A percentile compares a stretch with the other conserved stretches of the same genome.
Conservation (phyloP, 2,797 vertebrate species). For the Acropternis orthonyx region DNA sequence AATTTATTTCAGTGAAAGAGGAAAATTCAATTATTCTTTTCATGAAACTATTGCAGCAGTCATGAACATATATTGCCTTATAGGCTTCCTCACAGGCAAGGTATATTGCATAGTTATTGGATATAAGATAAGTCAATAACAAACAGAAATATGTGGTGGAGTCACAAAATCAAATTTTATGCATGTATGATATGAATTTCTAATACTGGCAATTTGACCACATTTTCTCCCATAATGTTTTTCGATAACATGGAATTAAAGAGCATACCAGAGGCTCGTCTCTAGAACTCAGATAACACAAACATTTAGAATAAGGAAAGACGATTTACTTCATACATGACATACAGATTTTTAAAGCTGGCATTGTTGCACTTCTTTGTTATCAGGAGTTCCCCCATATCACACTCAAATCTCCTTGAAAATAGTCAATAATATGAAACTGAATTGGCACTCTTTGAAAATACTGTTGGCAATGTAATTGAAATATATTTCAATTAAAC, state of each 20-base stretch:
- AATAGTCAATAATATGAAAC: neutral
- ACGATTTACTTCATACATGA: neutral
- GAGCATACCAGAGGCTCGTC: neutral
- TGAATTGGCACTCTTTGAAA: neutral
- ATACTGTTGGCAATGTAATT: neutral
- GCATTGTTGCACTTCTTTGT: neutral
- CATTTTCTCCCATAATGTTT: neutral
- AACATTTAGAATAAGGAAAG: neutral
- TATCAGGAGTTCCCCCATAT: fast-evolving
- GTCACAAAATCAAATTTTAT: neutral
- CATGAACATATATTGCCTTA: neutral
- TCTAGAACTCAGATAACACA: neutral
- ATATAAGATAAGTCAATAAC: neutral
- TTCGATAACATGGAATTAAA: neutral
- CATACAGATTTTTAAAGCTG: neutral
- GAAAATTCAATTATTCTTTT: neutral
- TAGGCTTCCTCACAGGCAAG: neutral
- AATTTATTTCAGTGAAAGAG: neutral
- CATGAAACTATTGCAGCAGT: neutral
- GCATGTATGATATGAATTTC: neutral
- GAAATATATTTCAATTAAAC: neutral
- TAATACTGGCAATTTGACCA: neutral
- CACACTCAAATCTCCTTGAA: neutral
- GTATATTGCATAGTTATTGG: neutral
- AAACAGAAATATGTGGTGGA: neutral